Conservation (phyloP, 2,113 vertebrate genomes). For the Varanus salvator region DNA sequence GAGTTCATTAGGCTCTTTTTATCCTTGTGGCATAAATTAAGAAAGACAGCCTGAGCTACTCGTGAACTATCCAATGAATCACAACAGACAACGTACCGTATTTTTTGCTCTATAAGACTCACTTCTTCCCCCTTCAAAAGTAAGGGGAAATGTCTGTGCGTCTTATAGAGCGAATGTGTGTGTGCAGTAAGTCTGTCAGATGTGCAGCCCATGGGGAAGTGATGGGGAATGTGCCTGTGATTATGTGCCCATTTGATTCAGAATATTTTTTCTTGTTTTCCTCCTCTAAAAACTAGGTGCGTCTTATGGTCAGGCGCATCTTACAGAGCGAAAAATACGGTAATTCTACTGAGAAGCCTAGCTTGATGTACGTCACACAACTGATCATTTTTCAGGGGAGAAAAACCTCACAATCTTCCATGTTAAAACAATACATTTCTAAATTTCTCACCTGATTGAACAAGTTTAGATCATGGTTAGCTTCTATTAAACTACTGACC, state of each 20-base stretch:
- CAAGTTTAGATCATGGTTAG: conserved; percentile 77
- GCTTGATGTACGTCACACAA: not conserved
- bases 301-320: too few species aligned
- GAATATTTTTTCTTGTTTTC: too few species aligned
- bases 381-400: conserved; percentile 15
- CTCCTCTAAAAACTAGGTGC: too few species aligned
- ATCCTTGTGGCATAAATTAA: not conserved
- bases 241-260: too few species aligned
- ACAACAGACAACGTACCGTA: not conserved
- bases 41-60: not conserved
- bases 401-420: not conserved
- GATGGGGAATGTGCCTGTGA: too few species aligned
- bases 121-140: too few species aligned
- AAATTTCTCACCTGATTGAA: conserved; percentile 81
- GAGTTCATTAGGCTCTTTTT: not conserved
- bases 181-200: too few species aligned
- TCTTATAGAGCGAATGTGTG: too few species aligned
- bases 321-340: too few species aligned
- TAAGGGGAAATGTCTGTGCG: too few species aligned
- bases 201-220: too few species aligned
- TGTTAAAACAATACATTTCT: not conserved
- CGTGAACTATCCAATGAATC: not conserved
- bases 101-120: too few species aligned
- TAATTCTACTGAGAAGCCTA: not conserved
- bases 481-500: conserved; percentile 82